Conservation (phyloP, 2,888 invertebrate genomes). For the Nowickia ferox region DNA sequence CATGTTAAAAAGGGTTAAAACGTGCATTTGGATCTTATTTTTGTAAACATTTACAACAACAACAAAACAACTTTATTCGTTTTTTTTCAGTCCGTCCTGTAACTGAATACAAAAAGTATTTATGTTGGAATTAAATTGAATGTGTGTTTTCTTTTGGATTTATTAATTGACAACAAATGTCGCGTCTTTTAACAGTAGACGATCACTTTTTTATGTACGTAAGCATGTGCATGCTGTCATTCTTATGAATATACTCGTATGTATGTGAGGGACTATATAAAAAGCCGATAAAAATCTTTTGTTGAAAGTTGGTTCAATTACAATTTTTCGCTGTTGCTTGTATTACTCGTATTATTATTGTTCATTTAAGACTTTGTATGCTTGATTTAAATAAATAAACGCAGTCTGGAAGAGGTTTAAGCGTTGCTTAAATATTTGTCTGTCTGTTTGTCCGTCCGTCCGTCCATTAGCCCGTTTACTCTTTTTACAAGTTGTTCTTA, state of each 20-base stretch:
- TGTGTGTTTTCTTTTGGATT: slow-evolving; percentile 67
- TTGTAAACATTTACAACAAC: slow-evolving; percentile 26
- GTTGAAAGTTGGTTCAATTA: slow-evolving; percentile 56
- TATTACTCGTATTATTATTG: slow-evolving; percentile 21
- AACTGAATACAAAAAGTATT: slow-evolving; percentile 18
- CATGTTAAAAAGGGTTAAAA: slow-evolving; percentile 63
- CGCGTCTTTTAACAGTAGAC: slow-evolving; percentile 69
- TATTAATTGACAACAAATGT: slow-evolving; percentile 73
- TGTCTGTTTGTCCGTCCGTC: not conserved
- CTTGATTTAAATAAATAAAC: slow-evolving; percentile 45
- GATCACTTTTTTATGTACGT: slow-evolving; percentile 40
- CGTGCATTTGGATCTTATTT: slow-evolving; percentile 50
- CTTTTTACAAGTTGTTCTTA: slow-evolving; percentile 11
- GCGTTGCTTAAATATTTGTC: not conserved
- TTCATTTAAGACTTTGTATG: slow-evolving; percentile 20
- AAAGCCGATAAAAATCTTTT: slow-evolving; percentile 60
- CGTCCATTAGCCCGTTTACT: not conserved
- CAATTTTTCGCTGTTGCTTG: slow-evolving; percentile 26
- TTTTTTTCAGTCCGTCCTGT: slow-evolving; percentile 14
- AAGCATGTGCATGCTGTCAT: not conserved
- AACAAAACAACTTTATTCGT: slow-evolving; percentile 22
- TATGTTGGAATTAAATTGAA: slow-evolving; percentile 25
- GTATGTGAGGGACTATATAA: slow-evolving; percentile 6
- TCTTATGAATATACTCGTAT: not conserved
- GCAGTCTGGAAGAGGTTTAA: slow-evolving; percentile 20